These are phyloP conservation scores for Cynopterus brachyotis DNA, from an alignment of 2,113 vertebrate species.

Conservation along the genomic window DNA sequence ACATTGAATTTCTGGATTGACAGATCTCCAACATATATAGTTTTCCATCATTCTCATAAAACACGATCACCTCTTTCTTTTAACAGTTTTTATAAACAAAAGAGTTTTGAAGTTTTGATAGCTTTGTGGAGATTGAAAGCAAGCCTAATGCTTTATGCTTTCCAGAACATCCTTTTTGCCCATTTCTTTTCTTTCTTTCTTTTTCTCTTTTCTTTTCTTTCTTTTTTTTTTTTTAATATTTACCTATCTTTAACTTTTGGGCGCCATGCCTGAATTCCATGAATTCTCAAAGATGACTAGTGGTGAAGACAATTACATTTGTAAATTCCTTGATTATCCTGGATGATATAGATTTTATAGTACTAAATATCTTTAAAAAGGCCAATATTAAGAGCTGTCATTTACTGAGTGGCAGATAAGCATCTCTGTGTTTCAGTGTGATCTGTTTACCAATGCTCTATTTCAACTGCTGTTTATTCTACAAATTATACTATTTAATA, in stretches of 20 bases:
- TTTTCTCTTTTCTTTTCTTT: neutral
- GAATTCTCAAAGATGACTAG: neutral
- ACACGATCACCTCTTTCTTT: neutral
- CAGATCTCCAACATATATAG: neutral
- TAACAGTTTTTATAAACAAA: neutral
- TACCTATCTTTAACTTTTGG: neutral
- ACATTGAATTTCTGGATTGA: neutral
- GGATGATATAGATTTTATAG: neutral
- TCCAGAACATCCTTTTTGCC: neutral
- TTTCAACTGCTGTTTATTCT: neutral
- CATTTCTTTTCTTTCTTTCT: neutral
- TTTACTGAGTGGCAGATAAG: neutral
- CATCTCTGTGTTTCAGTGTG: neutral
- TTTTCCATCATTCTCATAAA: slow-evolving; percentile 18
- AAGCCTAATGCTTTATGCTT: neutral
- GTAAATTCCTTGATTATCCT: neutral
- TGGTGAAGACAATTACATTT: neutral
- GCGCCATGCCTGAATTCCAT: neutral
- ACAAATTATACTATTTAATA: neutral
- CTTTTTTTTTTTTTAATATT: neutral
- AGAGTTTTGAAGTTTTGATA: neutral
- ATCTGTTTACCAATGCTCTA: neutral
- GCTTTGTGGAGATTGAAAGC: neutral
- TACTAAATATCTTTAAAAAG: neutral
- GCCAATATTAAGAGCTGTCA: neutral